phyloP scores from a whole-genome alignment of 2,113 vertebrate species.

The Corythaixoides concolor region DNA sequence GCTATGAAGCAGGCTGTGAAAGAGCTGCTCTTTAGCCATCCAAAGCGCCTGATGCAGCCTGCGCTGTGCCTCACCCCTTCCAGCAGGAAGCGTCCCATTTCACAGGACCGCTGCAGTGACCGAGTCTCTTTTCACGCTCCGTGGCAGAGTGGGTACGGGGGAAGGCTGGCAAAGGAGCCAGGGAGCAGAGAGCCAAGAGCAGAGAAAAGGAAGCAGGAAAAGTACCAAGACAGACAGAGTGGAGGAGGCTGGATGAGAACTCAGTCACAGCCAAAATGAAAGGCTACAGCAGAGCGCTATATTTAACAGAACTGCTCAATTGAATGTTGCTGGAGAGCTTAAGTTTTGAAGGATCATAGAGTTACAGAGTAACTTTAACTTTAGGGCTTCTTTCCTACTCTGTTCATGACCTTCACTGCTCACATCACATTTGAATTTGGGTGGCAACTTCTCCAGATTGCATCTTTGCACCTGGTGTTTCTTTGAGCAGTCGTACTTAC shows the following conservation, averaged over 20 bases:
- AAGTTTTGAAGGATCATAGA: background rate
- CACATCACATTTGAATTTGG: background rate
- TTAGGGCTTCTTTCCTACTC: background rate
- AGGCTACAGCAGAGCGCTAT: background rate
- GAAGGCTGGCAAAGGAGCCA: background rate
- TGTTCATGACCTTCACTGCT: background rate
- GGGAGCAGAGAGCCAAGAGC: background rate
- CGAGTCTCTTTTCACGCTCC: fast-evolving
- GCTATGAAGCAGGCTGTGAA: background rate
- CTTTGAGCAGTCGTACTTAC: background rate
- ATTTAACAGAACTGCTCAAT: constrained; percentile 34
- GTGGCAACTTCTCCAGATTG: background rate
- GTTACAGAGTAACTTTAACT: background rate
- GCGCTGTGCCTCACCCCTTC: fast-evolving
- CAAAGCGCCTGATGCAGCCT: background rate
- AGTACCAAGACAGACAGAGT: constrained; percentile 48
- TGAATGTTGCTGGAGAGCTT: background rate
- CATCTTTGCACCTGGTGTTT: background rate
- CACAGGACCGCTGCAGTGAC: fast-evolving
- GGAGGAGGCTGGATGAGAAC: constrained; percentile 51
- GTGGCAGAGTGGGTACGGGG: fast-evolving
- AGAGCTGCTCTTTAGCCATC: background rate
- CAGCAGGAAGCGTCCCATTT: fast-evolving
- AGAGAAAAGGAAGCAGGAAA: constrained; percentile 14
- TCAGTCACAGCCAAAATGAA: background rate